Base-by-base conservation (phyloP, 2,113 vertebrate genomes). In the Petrocephalus zakoni region DNA sequence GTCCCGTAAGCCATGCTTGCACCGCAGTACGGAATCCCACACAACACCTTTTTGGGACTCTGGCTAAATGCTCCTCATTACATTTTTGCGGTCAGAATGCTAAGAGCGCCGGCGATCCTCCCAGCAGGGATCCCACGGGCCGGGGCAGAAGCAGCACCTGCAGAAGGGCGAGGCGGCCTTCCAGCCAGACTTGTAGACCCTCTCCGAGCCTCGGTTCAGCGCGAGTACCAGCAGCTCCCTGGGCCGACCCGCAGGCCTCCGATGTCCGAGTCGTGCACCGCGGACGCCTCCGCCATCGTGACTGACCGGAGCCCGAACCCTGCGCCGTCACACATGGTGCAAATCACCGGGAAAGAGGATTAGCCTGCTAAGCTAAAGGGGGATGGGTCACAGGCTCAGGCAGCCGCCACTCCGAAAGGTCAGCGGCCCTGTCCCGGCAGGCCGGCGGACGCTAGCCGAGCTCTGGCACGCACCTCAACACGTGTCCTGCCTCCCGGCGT, bases 281-380 rank as follows among this genome's bases (percentile, higher is more conserved):
- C 11, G 61, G 9, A 29, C n/a, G 4, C n/a, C 61, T 29, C 25
- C 10, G n/a, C n/a, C 61, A 1, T 78, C 13, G 34, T 19, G 34
- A 78, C 72, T 78, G 72, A 78, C 72, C 72, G 72, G 72, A 78
- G 72, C 72, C 72, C 34, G 72, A 78, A 78, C 72, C 34, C 72
- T 78, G n/a, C 25, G 25, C 61, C 17, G 72, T 78, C 34, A 78
- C 29, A 37, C 72, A 6, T 19, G 34, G 72, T 42, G 72, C 15
- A 42, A 78, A 34, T 78, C 29, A 42, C 72, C 29, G 6, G 72
- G 72, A 78, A 78, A 78, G 72, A 37, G 72, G 72, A 78, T 78
- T 78, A 78, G 34, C 13, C 37, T 78, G 72, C 72, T 78, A 78
- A 78, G 72, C 72, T 78, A 78, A 78, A 42, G 72, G 72, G 61